phyloP scores from a whole-genome alignment of 2,888 invertebrate species.

The Drosophila mimica region DNA sequence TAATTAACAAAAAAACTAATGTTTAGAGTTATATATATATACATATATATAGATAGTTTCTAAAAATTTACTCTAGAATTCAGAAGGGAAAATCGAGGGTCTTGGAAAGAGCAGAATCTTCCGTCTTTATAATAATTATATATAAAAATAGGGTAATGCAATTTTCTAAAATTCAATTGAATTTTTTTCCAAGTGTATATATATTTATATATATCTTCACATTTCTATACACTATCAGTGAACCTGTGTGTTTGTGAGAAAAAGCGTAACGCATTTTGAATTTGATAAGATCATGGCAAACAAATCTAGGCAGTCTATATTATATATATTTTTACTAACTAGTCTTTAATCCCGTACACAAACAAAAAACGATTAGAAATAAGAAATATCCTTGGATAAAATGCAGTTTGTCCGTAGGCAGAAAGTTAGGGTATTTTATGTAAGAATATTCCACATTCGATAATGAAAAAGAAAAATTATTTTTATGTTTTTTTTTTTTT shows the following conservation, averaged over 20 bases:
- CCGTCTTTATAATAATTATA: not conserved
- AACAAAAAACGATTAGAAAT: no score
- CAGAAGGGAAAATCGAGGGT: not conserved
- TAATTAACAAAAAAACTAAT: not conserved
- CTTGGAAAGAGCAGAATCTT: not conserved
- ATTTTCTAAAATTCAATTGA: not conserved
- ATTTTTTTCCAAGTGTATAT: not conserved
- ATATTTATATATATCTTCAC: not conserved
- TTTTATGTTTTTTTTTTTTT: slow-evolving; percentile 7
- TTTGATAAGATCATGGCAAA: not conserved
- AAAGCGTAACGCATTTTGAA: no score
- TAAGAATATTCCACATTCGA: slow-evolving; percentile 2
- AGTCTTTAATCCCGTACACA: not conserved
- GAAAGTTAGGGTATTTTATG: not conserved
- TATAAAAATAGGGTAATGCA: not conserved
- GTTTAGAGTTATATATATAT: no score
- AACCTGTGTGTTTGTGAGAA: no score
- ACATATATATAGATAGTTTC: no score
- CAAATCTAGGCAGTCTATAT: not conserved
- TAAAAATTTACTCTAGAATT: not conserved
- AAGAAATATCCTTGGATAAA: not conserved
- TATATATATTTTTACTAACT: not conserved
- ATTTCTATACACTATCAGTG: not conserved
- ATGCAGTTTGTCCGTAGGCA: not conserved
- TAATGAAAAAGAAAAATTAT: not conserved